Percentiles rank a stretch among this genome's conserved stretches.
These are phyloP conservation scores for Syngnathoides biaculeatus DNA, from an alignment of 2,113 vertebrate genomes.

Conservation along the genomic window DNA sequence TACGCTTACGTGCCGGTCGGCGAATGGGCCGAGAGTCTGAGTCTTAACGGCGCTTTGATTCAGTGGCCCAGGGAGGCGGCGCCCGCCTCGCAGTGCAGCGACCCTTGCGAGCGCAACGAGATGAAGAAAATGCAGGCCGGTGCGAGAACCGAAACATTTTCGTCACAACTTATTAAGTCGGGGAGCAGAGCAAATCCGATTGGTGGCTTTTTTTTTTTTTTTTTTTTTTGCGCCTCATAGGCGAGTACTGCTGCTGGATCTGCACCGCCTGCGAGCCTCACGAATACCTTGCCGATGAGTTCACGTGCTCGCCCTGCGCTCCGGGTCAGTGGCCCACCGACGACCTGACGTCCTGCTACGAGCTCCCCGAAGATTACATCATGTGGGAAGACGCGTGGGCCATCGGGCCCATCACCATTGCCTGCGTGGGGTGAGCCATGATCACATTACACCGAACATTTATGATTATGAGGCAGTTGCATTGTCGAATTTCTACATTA, in stretches of 20 bases:
- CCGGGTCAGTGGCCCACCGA: conserved; percentile 90
- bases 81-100: conserved; percentile 94
- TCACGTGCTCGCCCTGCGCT: conserved; percentile 89
- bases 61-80: conserved; percentile 85
- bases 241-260: conserved; percentile 98
- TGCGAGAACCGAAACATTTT: conserved; percentile 37
- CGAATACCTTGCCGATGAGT: conserved; percentile 92
- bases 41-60: conserved; percentile 82
- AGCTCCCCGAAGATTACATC: conserved; percentile 96
- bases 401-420: conserved; percentile 93
- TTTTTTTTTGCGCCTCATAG: conserved; percentile 31
- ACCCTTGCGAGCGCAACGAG: conserved; percentile 93
- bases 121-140: conserved; percentile 99
- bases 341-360: conserved; percentile 87
- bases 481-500: neutral
- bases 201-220: conserved; percentile 14
- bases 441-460: neutral
- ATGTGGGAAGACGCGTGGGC: conserved; percentile 98
- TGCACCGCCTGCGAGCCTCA: conserved; percentile 93
- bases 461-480: neutral
- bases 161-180: neutral
- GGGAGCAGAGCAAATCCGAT: conserved; percentile 13
- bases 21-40: conserved; percentile 91
- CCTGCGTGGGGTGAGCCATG: conserved; percentile 81
- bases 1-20: conserved; percentile 90